These are phyloP conservation scores for Meda fulgida DNA, from an alignment of 2,797 vertebrate genomes.

Conservation along the genomic window DNA sequence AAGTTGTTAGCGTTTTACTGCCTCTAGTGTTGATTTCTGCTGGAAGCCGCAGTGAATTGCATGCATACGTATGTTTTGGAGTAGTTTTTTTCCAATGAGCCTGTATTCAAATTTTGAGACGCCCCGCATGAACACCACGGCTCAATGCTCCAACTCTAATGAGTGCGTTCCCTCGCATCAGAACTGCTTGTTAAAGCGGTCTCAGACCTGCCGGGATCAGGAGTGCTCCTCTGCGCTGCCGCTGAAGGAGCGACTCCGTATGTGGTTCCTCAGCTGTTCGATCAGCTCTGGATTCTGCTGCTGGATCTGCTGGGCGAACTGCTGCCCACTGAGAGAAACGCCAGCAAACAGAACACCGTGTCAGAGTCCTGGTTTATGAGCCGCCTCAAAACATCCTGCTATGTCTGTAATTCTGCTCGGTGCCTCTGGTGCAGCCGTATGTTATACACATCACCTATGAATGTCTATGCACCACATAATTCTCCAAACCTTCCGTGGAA, in stretches of 20 bases:
- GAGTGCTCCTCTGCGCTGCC: conserved; percentile 94
- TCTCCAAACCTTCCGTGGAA: neutral
- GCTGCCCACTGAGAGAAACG: conserved; percentile 86
- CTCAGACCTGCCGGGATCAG: conserved; percentile 75
- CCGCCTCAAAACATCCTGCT: neutral
- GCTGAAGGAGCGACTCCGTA: conserved; percentile 95
- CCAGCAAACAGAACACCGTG: neutral
- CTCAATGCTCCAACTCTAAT: neutral
- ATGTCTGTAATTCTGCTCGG: neutral
- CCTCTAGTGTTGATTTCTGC: neutral
- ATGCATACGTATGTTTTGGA: neutral
- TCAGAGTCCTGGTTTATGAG: neutral
- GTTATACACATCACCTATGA: conserved; percentile 2
- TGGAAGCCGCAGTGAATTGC: neutral
- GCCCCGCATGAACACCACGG: neutral
- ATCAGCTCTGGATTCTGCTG: conserved; percentile 98
- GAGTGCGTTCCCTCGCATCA: neutral
- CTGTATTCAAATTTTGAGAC: neutral
- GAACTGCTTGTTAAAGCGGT: neutral
- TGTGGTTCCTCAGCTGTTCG: conserved; percentile 95
- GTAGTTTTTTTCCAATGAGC: neutral
- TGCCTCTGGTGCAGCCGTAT: neutral
- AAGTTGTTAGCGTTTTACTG: neutral
- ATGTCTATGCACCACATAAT: neutral
- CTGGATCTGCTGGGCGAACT: conserved; percentile 99